Evolutionary conservation across 2,797 vertebrate genomes (phyloP).

Genomic region (Labroides dimidiatus): DNA sequence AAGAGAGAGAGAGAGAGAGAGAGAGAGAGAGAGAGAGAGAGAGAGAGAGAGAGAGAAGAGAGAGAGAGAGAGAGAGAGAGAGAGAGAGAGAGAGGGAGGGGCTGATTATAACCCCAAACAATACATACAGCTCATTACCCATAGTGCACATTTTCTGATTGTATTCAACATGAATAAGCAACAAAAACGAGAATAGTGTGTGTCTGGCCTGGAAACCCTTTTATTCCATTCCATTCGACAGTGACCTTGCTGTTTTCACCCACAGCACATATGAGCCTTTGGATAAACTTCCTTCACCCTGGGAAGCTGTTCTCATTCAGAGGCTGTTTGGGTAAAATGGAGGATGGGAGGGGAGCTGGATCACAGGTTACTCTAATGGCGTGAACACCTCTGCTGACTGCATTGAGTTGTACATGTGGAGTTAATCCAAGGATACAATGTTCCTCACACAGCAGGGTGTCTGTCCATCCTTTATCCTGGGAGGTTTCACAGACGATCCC

Average conservation of each 20-base stretch:
- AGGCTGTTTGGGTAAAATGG: conserved; percentile 14
- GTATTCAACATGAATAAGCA: too few species aligned
- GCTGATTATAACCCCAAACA: too few species aligned
- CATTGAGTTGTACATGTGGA: conserved; percentile 21
- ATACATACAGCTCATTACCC: too few species aligned
- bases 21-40: too few species aligned
- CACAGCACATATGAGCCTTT: too few species aligned
- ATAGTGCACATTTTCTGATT: not conserved
- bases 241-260: too few species aligned
- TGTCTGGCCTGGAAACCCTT: not conserved
- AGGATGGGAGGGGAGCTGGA: conserved; percentile 11
- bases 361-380: conserved; percentile 3
- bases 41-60: too few species aligned
- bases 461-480: conserved; percentile 41
- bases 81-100: too few species aligned
- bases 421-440: conserved; percentile 68
- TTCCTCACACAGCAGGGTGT: conserved; percentile 49
- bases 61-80: too few species aligned
- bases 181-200: too few species aligned
- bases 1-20: too few species aligned
- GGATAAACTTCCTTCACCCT: not conserved
- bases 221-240: conserved; percentile 13
- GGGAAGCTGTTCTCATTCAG: conserved; percentile 8
- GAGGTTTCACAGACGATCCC: conserved; percentile 20
- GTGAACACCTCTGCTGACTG: conserved; percentile 19